Evolutionary conservation across 2,888 invertebrate species (phyloP).

Genomic region (Lasioglossum malachurum): DNA sequence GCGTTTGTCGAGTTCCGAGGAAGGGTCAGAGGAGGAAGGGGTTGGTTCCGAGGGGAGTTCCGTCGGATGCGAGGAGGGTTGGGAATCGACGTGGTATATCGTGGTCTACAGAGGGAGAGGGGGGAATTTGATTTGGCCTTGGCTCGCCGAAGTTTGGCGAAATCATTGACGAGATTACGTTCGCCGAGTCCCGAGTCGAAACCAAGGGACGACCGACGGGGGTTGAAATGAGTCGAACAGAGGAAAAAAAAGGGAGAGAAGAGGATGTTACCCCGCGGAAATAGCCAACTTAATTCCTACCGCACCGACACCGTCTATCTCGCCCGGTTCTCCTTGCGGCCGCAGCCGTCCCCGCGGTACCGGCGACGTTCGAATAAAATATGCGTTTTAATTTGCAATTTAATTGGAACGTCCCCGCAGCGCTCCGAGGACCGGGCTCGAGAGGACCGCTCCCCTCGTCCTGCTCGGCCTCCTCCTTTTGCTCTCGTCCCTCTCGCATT

Average conservation of each 20-base stretch:
- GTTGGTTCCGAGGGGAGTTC: background rate
- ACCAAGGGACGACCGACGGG: background rate
- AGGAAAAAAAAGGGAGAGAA: background rate
- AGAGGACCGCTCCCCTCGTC: background rate
- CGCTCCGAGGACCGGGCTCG: background rate
- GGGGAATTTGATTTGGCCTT: conserved; percentile 66
- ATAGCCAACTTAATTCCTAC: conserved; percentile 65
- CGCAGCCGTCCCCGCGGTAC: conserved; percentile 44
- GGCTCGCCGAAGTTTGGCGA: conserved; percentile 60
- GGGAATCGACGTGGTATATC: conserved; percentile 8
- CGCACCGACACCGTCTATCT: conserved; percentile 39
- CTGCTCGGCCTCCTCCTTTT: background rate
- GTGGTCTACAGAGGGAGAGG: conserved; percentile 17
- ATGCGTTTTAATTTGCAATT: conserved; percentile 79
- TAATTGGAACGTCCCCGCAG: conserved; percentile 73
- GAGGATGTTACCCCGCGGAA: conserved; percentile 40
- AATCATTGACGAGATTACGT: conserved; percentile 70
- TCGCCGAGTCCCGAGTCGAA: conserved; percentile 22
- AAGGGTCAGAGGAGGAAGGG: background rate
- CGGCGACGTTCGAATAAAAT: conserved; percentile 72
- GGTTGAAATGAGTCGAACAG: background rate
- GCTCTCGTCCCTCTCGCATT: background rate
- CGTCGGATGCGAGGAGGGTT: background rate
- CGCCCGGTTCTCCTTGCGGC: conserved; percentile 30
- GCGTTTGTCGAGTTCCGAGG: background rate